phyloP scores from a whole-genome alignment of 2,797 vertebrate species.

The Sebastes nivosus region DNA sequence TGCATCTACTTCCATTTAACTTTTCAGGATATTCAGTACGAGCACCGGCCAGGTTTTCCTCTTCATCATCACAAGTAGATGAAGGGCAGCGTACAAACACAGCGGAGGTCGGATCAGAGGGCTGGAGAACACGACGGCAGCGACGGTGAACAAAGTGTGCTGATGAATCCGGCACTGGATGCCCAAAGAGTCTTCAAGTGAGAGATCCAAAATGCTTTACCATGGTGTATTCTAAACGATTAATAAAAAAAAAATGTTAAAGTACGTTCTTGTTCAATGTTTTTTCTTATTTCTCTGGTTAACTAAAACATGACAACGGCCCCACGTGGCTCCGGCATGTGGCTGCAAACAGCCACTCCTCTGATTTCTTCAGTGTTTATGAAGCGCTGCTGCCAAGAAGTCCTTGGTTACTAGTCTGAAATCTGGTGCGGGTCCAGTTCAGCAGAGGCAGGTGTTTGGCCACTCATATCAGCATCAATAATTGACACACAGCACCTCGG shows the following conservation, averaged over 20 bases:
- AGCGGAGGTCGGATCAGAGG: background rate
- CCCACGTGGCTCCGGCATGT: background rate
- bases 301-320: background rate
- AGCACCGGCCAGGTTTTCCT: background rate
- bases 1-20: slow-evolving; percentile 3
- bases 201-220: slow-evolving; percentile 64
- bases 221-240: slow-evolving; percentile 61
- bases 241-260: slow-evolving; percentile 59
- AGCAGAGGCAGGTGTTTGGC: slow-evolving; percentile 31
- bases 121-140: slow-evolving; percentile 4
- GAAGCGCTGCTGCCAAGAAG: slow-evolving; percentile 4
- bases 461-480: slow-evolving; percentile 25
- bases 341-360: background rate
- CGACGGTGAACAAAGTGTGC: slow-evolving; percentile 1
- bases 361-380: slow-evolving; percentile 11
- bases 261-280: background rate
- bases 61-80: background rate
- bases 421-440: slow-evolving; percentile 24
- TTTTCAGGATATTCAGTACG: background rate
- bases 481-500: slow-evolving; percentile 2
- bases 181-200: slow-evolving; percentile 64
- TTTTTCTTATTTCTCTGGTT: background rate
- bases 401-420: slow-evolving; percentile 11
- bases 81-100: background rate
- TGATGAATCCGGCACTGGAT: slow-evolving; percentile 49